Evolutionary conservation across 2,113 vertebrate species (phyloP), one percentile per base, ranked within the genome.

Genomic region (Tetraodon nigroviridis): DNA sequence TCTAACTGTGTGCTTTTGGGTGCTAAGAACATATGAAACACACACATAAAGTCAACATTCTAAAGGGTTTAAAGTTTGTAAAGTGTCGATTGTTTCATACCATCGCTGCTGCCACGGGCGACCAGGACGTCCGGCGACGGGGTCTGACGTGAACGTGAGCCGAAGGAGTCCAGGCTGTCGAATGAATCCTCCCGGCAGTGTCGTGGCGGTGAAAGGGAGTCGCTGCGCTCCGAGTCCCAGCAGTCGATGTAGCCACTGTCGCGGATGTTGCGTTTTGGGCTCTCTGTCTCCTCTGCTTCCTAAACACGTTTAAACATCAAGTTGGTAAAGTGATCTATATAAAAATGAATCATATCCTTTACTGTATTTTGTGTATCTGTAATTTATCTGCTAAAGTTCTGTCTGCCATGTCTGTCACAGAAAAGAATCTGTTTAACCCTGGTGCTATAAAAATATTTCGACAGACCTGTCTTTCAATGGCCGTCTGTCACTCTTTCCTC

Each of bases 161-260:
- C 94, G 62, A 98, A 94, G 61, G 97, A 99, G 87, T 99, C 97
- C 91, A 99, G 92, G 40, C 96, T 98, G 93, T 98, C 97, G 64
- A 98, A 97, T 66, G 97, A 99, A 81, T 99, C 94, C 91, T 99
- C 95, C 65, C 95, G 88, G 72, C 91, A 90, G 67, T 97, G 96
- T 24, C 91, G 93, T 41, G 95, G 95, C 0, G 96, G 94, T 1
- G 97, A 99, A 5, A 98, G 92, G 8, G 96, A 99, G 77, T 97
- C 95, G 0, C 95, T 98, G 86, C 96, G 94, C 63, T 99, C 96
- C 0, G 95, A 97, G 75, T 98, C 97, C 94, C 97, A 99, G 88
- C 94, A 94, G 89, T 99, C 97, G 58, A 99, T 90, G 59, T 98
- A 99, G 73, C 97, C 97, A 0, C 97, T 99, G 92, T 99, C 97